A percentile compares a stretch with the other conserved stretches of the same genome.
Conservation (phyloP, 2,888 invertebrate genomes). For the Drosophila stalkeri region DNA sequence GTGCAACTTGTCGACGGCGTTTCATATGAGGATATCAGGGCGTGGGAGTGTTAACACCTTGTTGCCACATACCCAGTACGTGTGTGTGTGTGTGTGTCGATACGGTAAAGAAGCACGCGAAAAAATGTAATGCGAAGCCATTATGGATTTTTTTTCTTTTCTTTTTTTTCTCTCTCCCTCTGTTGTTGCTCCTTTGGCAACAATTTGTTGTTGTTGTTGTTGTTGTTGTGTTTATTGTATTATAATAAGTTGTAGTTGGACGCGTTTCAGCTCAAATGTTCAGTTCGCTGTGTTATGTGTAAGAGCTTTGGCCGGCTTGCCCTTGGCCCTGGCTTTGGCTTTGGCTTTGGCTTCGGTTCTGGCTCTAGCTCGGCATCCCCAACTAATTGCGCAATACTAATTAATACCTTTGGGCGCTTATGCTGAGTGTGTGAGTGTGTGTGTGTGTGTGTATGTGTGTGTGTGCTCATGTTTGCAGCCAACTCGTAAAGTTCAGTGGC, state of each 20-base stretch:
- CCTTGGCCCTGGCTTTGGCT: conserved; percentile 3
- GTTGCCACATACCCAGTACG: conserved; percentile 7
- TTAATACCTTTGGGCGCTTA: conserved; percentile 72
- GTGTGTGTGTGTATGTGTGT: conserved; percentile 16
- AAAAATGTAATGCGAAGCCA: conserved; percentile 41
- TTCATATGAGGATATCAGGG: conserved; percentile 48
- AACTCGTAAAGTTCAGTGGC: conserved; percentile 73
- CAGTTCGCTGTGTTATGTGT: conserved; percentile 26
- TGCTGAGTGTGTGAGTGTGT: conserved; percentile 24
- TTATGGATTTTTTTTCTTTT: conserved; percentile 57
- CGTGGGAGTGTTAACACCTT: conserved; percentile 62
- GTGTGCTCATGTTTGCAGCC: conserved; percentile 59
- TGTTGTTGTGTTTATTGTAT: conserved; percentile 50
- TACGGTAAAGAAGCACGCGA: conserved; percentile 37
- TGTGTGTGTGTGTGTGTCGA: conserved; percentile 17
- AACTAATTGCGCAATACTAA: conserved; percentile 62
- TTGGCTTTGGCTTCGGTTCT: neutral
- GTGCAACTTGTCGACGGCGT: conserved; percentile 51
- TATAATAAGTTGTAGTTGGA: conserved; percentile 63
- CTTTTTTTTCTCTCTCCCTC: neutral
- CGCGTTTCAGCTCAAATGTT: conserved; percentile 32
- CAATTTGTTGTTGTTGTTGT: neutral
- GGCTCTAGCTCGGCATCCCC: neutral
- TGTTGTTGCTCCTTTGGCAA: conserved; percentile 19
- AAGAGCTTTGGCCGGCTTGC: conserved; percentile 11